Conservation (phyloP, 2,797 vertebrate species). For the Apodemus agrarius region DNA sequence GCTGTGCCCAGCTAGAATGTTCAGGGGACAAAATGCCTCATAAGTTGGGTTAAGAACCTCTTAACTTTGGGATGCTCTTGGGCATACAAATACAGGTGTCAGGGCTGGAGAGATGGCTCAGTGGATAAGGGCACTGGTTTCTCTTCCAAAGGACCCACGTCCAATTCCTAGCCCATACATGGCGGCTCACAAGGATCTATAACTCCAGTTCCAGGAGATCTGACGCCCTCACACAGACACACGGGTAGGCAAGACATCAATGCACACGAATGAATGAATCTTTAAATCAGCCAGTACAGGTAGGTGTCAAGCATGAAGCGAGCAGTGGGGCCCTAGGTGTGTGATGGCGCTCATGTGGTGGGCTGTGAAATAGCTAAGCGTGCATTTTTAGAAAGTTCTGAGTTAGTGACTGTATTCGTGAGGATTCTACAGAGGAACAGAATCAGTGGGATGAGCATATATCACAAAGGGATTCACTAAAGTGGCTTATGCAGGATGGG, state of each 20-base stretch:
- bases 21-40: accelerated
- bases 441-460: neutral
- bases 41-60: neutral
- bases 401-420: neutral
- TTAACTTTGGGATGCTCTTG: neutral
- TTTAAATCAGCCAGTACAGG: neutral
- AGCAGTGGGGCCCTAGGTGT: neutral
- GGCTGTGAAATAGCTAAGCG: neutral
- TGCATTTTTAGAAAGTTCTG: neutral
- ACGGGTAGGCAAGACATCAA: neutral
- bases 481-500: too few species aligned
- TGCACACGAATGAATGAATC: neutral
- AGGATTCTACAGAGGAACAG: neutral
- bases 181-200: neutral
- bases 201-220: neutral
- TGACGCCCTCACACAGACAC: neutral
- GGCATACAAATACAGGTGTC: neutral
- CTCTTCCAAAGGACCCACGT: neutral
- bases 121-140: neutral
- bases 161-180: neutral
- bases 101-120: neutral
- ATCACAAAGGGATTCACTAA: neutral
- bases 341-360: neutral
- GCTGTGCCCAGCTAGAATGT: neutral
- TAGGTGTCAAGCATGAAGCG: neutral